Evolutionary conservation across 2,113 vertebrate genomes (phyloP).

Genomic region (Galeopterus variegatus): DNA sequence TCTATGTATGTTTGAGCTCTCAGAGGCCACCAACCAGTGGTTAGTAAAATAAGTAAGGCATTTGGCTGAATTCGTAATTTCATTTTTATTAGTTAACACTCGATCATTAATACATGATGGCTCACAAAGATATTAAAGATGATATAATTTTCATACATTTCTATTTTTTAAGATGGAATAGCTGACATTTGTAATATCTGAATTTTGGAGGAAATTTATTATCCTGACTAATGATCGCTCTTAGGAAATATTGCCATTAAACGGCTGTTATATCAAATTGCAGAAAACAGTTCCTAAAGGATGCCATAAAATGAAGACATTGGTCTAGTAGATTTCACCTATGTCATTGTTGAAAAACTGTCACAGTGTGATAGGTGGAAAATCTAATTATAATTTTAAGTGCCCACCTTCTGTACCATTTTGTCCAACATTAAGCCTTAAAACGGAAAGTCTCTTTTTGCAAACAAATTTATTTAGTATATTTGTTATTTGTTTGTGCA

Average conservation of each 20-base stretch:
- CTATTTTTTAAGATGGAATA: slow-evolving; percentile 58
- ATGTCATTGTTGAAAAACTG: not conserved
- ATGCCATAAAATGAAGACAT: not conserved
- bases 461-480: not conserved
- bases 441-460: not conserved
- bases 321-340: not conserved
- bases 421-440: not conserved
- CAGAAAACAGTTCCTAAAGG: slow-evolving; percentile 21
- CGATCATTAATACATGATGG: not conserved
- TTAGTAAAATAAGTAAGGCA: not conserved
- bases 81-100: not conserved
- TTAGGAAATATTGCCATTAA: slow-evolving; percentile 5
- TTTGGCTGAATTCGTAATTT: not conserved
- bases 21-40: not conserved
- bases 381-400: not conserved
- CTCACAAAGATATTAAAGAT: not conserved
- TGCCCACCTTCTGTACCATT: not conserved
- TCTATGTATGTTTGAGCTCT: not conserved
- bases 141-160: not conserved
- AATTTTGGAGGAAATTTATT: not conserved
- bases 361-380: not conserved
- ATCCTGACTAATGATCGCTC: not conserved
- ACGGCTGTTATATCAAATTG: not conserved
- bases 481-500: not conserved
- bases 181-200: not conserved